Conservation (phyloP, 1,140 invertebrate species). For the Laupala kohalensis region DNA sequence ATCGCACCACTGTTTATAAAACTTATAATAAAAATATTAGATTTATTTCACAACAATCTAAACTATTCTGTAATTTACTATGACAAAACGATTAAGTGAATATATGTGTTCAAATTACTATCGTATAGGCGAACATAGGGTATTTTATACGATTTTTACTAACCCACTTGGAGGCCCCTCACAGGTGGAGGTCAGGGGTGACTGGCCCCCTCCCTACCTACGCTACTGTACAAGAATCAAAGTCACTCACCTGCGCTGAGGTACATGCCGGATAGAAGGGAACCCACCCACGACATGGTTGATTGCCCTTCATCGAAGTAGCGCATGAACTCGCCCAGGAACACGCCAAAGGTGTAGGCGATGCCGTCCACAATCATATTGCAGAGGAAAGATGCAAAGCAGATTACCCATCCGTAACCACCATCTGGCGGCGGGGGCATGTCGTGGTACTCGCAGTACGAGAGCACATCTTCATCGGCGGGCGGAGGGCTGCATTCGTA, state of each 20-base stretch:
- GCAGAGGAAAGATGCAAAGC: constrained; percentile 91
- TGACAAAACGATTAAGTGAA: not conserved
- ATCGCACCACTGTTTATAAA: too few species aligned
- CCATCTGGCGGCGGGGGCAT: constrained; percentile 72
- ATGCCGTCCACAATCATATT: constrained; percentile 98
- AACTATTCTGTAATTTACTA: too few species aligned
- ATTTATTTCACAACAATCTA: too few species aligned
- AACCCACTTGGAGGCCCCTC: too few species aligned
- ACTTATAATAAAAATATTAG: too few species aligned
- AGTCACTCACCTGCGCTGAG: constrained; percentile 64
- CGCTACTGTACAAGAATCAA: not conserved
- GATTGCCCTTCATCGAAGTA: constrained; percentile 78
- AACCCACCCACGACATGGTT: constrained; percentile 86
- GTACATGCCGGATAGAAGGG: constrained; percentile 85
- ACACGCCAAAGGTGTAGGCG: constrained; percentile 85
- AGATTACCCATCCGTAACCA: constrained; percentile 88
- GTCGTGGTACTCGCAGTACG: constrained; percentile 55
- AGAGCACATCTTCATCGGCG: constrained; percentile 49
- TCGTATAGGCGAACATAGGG: too few species aligned
- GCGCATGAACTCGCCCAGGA: constrained; percentile 63
- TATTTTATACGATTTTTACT: not conserved
- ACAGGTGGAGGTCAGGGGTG: not conserved
- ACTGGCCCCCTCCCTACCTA: not conserved
- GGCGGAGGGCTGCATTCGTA: constrained; percentile 23
- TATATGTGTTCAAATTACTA: too few species aligned